Percentiles rank a stretch among this genome's conserved stretches.
Evolutionary conservation across 2,113 vertebrate genomes (phyloP).

Genomic region (Urocitellus parryii): DNA sequence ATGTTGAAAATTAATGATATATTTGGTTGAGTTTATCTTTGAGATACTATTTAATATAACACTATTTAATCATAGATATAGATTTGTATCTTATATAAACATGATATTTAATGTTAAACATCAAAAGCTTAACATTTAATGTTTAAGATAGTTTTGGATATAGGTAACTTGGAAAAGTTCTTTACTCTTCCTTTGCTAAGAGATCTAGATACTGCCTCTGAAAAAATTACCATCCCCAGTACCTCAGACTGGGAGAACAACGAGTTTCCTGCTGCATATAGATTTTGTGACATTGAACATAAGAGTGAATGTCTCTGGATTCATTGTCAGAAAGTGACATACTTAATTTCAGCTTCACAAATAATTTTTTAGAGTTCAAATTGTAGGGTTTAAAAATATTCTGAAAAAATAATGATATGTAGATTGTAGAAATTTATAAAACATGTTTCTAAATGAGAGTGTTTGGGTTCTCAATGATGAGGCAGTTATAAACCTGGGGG

Average conservation of each 20-base stretch:
- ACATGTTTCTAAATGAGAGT: background rate
- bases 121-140: background rate
- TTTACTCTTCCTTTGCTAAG: background rate
- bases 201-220: background rate
- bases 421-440: background rate
- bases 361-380: background rate
- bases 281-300: background rate
- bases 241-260: background rate
- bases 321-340: background rate
- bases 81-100: background rate
- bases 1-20: background rate
- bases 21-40: background rate
- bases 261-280: background rate
- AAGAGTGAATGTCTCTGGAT: background rate
- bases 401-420: background rate
- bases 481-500: background rate
- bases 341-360: constrained; percentile 6
- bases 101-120: background rate
- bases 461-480: background rate
- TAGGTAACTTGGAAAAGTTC: background rate
- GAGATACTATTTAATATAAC: background rate
- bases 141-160: background rate
- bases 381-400: background rate
- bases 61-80: background rate
- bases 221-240: background rate